Evolutionary conservation across 2,888 invertebrate species (phyloP).

Genomic region (Epinotia nisella): DNA sequence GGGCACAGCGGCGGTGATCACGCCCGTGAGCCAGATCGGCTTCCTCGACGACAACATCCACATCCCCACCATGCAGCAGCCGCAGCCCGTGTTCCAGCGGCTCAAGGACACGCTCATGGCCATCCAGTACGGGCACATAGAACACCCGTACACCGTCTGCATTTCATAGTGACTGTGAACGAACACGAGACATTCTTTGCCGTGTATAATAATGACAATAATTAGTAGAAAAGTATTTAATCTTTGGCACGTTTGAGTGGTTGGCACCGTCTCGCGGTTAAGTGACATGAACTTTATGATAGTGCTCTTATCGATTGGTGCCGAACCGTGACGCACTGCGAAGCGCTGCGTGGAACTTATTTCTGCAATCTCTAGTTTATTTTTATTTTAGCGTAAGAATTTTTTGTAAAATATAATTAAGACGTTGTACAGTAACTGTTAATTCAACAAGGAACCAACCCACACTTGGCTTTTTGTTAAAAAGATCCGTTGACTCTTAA

Average conservation of each 20-base stretch:
- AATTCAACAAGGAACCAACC: too few species aligned
- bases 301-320: neutral
- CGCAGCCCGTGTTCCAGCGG: constrained; percentile 89
- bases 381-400: neutral
- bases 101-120: constrained; percentile 91
- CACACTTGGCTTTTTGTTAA: too few species aligned
- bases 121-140: constrained; percentile 95
- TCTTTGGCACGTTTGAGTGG: neutral
- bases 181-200: constrained; percentile 52
- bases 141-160: constrained; percentile 91
- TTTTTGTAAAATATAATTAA: constrained; percentile 17
- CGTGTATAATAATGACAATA: constrained; percentile 7
- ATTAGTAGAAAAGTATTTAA: constrained; percentile 27
- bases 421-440: neutral
- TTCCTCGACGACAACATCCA: constrained; percentile 88
- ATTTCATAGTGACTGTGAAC: constrained; percentile 64
- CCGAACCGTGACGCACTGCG: neutral
- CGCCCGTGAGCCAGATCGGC: constrained; percentile 94
- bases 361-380: constrained; percentile 39
- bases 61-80: constrained; percentile 90
- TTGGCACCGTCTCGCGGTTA: constrained; percentile 13
- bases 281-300: constrained; percentile 19
- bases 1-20: constrained; percentile 98
- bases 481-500: too few species aligned
- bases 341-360: neutral